These are phyloP conservation scores for Uromys caudimaculatus DNA, from an alignment of 2,797 vertebrate genomes.

Conservation along the genomic window DNA sequence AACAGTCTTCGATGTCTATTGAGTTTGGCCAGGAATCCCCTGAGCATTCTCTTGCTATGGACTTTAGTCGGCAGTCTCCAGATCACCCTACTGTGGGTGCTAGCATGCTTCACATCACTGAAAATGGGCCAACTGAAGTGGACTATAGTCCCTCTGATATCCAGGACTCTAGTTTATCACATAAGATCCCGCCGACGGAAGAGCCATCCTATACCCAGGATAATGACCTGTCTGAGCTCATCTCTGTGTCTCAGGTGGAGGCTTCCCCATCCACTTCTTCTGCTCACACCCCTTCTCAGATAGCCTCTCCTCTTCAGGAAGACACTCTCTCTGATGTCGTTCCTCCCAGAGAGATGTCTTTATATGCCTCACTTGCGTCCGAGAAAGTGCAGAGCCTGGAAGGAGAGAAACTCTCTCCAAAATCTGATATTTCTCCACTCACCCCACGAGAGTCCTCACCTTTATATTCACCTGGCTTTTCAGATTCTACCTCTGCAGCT, in stretches of 20 bases:
- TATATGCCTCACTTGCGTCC: constrained; percentile 88
- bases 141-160: constrained; percentile 94
- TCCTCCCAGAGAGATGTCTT: constrained; percentile 87
- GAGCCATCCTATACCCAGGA: constrained; percentile 92
- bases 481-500: constrained; percentile 85
- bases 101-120: constrained; percentile 90
- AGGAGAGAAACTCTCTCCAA: constrained; percentile 89
- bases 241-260: constrained; percentile 95
- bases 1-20: constrained; percentile 94
- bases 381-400: constrained; percentile 87
- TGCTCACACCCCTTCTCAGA: constrained; percentile 94
- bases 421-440: constrained; percentile 90
- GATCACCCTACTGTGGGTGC: constrained; percentile 90
- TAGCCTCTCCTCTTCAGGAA: constrained; percentile 90
- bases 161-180: constrained; percentile 87
- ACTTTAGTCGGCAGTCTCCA: constrained; percentile 97
- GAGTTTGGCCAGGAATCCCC: constrained; percentile 95
- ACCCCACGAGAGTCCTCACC: constrained; percentile 89
- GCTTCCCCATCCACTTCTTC: constrained; percentile 96
- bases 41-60: constrained; percentile 95
- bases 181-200: constrained; percentile 87
- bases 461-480: constrained; percentile 87
- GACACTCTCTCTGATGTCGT: constrained; percentile 86
- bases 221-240: constrained; percentile 90
- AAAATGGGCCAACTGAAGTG: constrained; percentile 97